A percentile compares a stretch with the other conserved stretches of the same genome.
These are phyloP conservation scores for Apodemia duryi DNA, from an alignment of 2,888 invertebrate species.

Conservation along the genomic window DNA sequence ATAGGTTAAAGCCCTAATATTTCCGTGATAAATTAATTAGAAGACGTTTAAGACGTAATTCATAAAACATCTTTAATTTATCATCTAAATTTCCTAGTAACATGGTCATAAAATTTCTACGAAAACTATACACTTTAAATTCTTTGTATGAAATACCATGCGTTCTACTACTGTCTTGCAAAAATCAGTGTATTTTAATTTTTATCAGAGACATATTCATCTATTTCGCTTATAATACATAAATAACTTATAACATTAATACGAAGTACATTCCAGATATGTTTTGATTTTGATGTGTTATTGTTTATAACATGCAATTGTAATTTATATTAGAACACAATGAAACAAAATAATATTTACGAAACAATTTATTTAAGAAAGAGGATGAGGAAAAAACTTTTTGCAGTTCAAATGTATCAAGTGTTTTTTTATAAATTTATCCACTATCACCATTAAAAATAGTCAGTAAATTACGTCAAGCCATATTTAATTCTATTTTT, in stretches of 20 bases:
- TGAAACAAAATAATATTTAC: neutral
- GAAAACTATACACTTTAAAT: neutral
- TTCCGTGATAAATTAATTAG: constrained; percentile 33
- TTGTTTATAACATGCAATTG: neutral
- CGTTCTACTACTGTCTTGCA: neutral
- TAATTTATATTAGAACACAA: too few relatives aligned
- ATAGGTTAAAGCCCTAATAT: constrained; percentile 61
- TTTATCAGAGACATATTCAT: neutral
- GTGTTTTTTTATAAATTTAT: neutral
- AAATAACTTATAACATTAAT: neutral
- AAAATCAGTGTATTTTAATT: constrained; percentile 9
- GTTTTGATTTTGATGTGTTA: neutral
- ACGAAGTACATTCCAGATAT: neutral
- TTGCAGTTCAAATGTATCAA: too few relatives aligned
- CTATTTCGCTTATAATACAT: neutral
- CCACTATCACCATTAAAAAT: too few relatives aligned
- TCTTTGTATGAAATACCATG: constrained; percentile 12
- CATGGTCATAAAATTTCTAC: neutral
- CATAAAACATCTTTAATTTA: neutral
- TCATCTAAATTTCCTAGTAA: neutral
- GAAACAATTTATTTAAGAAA: neutral
- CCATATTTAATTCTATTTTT: too few relatives aligned
- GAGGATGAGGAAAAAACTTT: too few relatives aligned
- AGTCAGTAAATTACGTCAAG: too few relatives aligned
- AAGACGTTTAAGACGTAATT: neutral